Conservation (phyloP, 2,888 invertebrate species). For the Morpho helenor region DNA sequence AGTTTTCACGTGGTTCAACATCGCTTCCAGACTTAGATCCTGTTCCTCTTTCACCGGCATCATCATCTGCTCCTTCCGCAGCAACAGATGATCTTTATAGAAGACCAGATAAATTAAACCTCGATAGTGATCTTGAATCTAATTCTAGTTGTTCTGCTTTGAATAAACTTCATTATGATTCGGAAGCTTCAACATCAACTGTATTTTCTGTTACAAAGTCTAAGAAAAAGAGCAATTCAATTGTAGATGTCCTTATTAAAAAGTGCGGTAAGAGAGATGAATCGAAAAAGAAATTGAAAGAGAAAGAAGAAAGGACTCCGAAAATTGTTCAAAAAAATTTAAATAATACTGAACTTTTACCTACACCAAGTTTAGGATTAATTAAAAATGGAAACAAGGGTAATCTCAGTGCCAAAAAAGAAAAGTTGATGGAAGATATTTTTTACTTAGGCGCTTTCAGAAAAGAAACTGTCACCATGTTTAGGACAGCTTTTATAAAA, state of each 20-base stretch:
- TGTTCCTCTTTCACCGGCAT: constrained; percentile 84
- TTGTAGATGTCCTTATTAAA: constrained; percentile 83
- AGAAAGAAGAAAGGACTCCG: constrained; percentile 73
- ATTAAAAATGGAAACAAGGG: constrained; percentile 63
- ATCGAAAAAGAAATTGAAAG: constrained; percentile 74
- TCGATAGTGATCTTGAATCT: constrained; percentile 84
- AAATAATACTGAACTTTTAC: constrained; percentile 75
- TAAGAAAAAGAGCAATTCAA: constrained; percentile 75
- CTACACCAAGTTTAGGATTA: constrained; percentile 81
- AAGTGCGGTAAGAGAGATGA: constrained; percentile 81
- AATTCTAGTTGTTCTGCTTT: constrained; percentile 81
- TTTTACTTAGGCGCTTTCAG: constrained; percentile 82
- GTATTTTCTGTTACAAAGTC: constrained; percentile 80
- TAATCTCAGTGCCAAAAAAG: constrained; percentile 60
- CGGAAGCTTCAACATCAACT: constrained; percentile 83
- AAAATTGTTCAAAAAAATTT: constrained; percentile 79
- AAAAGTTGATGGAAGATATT: constrained; percentile 77
- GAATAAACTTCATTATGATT: constrained; percentile 80
- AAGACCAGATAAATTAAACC: constrained; percentile 64
- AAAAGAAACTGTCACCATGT: constrained; percentile 83
- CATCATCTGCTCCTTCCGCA: constrained; percentile 80
- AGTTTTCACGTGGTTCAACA: constrained; percentile 83
- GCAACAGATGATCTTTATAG: constrained; percentile 78
- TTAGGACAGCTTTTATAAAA: constrained; percentile 82
- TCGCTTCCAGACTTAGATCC: constrained; percentile 89